phyloP scores from a whole-genome alignment of 2,888 invertebrate species.

The Mythimna impura region DNA sequence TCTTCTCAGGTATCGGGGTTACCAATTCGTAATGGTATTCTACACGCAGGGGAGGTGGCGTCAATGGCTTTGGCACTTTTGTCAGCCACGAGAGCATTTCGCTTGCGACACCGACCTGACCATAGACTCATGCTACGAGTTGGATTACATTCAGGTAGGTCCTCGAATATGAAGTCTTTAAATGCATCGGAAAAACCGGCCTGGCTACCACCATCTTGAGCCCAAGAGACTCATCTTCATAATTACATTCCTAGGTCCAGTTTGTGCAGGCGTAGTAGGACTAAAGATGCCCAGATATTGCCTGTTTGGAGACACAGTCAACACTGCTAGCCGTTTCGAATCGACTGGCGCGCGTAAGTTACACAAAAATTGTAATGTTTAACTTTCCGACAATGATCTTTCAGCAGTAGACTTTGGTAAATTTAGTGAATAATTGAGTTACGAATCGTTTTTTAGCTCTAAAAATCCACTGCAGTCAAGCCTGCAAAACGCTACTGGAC shows the following conservation, averaged over 20 bases:
- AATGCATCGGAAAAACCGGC: not conserved
- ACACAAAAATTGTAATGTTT: not conserved
- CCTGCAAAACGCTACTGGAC: constrained; percentile 93
- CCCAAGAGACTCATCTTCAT: not conserved
- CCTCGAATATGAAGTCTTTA: too few relatives aligned
- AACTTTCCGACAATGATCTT: too few relatives aligned
- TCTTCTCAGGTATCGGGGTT: constrained; percentile 94
- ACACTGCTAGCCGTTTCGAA: constrained; percentile 97
- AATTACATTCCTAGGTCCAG: constrained; percentile 92
- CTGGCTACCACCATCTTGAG: not conserved
- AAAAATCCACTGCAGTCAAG: constrained; percentile 95
- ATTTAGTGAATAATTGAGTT: too few relatives aligned
- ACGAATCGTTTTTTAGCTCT: constrained; percentile 88
- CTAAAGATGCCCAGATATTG: constrained; percentile 98
- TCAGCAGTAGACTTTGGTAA: too few relatives aligned
- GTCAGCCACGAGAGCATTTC: constrained; percentile 95
- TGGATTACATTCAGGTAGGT: constrained; percentile 95
- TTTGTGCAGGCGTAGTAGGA: constrained; percentile 98
- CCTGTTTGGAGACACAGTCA: constrained; percentile 97
- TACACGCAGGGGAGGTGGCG: constrained; percentile 98
- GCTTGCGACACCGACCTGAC: constrained; percentile 96
- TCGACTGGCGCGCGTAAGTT: constrained; percentile 94
- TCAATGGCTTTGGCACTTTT: constrained; percentile 97
- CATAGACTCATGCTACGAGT: constrained; percentile 96
- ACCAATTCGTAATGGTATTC: constrained; percentile 96